phyloP scores from a whole-genome alignment of 2,888 invertebrate genomes.

The Brachyptera risi region DNA sequence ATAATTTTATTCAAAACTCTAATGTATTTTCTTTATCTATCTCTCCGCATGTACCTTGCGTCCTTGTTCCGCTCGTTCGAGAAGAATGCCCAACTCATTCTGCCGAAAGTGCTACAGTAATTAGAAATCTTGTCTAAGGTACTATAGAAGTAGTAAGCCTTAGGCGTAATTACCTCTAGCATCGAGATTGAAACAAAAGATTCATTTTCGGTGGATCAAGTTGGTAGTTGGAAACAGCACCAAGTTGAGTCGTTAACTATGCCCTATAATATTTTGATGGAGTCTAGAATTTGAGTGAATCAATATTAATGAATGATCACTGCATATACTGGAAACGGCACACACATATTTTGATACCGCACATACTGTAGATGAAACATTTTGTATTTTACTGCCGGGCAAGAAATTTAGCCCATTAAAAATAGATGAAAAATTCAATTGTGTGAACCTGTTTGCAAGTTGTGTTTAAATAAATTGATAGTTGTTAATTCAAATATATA shows the following conservation, averaged over 20 bases:
- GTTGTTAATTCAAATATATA: too few species aligned
- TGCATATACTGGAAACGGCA: too few species aligned
- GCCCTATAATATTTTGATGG: too few species aligned
- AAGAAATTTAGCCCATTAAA: too few species aligned
- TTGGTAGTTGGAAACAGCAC: neutral
- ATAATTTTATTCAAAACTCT: constrained; percentile 18
- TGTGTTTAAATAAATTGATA: too few species aligned
- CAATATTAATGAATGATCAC: too few species aligned
- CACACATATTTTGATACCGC: too few species aligned
- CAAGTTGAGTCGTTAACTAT: neutral
- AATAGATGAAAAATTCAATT: too few species aligned
- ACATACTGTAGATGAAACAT: too few species aligned
- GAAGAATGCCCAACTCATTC: constrained; percentile 11
- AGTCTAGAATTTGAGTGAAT: too few species aligned
- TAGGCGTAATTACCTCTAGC: constrained; percentile 32
- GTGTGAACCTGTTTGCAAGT: too few species aligned
- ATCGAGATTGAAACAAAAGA: constrained; percentile 34
- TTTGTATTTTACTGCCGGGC: too few species aligned
- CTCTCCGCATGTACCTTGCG: neutral
- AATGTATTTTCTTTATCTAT: constrained; percentile 8
- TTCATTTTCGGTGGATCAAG: constrained; percentile 27
- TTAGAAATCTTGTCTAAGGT: constrained; percentile 9
- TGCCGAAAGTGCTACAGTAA: constrained; percentile 16
- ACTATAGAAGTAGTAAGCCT: constrained; percentile 16
- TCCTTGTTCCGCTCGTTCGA: neutral